A percentile compares a stretch with the other conserved stretches of the same genome.
Evolutionary conservation across 2,113 vertebrate species (phyloP).

Genomic region (Zapus hudsonius): DNA sequence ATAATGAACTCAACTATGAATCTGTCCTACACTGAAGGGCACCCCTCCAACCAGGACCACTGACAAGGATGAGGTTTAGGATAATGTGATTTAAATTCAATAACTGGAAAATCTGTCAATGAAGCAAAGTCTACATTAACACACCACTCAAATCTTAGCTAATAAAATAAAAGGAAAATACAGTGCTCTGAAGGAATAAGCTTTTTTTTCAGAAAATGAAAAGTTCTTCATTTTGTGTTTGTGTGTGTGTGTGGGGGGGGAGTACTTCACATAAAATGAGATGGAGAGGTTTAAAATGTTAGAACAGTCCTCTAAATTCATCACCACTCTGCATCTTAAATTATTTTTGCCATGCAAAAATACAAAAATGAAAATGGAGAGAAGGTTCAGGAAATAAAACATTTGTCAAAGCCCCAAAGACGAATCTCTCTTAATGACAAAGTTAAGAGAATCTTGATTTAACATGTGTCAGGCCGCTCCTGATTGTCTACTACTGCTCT

Average conservation of each 20-base stretch:
- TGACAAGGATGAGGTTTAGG: neutral
- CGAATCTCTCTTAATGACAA: constrained; percentile 18
- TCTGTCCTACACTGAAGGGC: neutral
- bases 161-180: neutral
- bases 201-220: neutral
- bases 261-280: constrained; percentile 10
- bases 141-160: neutral
- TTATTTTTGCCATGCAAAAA: constrained; percentile 21
- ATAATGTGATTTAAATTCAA: neutral
- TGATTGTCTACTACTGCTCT: neutral
- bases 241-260: no score
- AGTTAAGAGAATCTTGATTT: constrained; percentile 23
- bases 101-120: neutral
- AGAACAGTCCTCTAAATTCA: constrained; percentile 38
- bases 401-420: constrained; percentile 11
- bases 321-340: neutral
- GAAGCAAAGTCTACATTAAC: neutral
- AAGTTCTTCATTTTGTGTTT: constrained; percentile 22
- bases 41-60: neutral
- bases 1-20: neutral
- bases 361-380: neutral
- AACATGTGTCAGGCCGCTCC: neutral
- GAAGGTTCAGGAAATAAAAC: neutral
- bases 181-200: neutral
- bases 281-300: constrained; percentile 36